These are phyloP conservation scores for Lonchura striata DNA, from an alignment of 2,113 vertebrate species.

Conservation along the genomic window DNA sequence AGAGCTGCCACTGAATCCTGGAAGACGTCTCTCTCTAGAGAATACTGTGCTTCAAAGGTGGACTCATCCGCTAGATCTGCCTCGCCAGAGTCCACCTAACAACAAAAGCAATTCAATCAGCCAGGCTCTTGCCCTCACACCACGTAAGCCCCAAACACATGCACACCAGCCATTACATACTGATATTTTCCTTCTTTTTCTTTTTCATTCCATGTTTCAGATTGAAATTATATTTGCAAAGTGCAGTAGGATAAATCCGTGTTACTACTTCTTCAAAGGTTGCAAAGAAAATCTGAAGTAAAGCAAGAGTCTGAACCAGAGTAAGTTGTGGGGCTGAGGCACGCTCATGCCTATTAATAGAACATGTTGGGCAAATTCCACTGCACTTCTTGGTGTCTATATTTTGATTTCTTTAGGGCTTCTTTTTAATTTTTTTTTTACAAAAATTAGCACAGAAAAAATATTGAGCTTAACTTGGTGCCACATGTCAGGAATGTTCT, in stretches of 20 bases:
- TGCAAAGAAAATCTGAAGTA: neutral
- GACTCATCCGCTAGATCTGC: slow-evolving; percentile 81
- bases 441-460: neutral
- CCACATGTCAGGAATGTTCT: neutral
- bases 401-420: neutral
- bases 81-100: slow-evolving; percentile 86
- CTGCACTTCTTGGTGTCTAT: neutral
- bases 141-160: neutral
- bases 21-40: slow-evolving; percentile 77
- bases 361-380: neutral
- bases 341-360: neutral
- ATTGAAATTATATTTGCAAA: neutral
- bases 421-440: neutral
- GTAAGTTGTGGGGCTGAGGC: neutral
- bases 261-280: neutral
- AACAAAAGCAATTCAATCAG: slow-evolving; percentile 53
- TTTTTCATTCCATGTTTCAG: neutral
- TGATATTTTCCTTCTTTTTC: neutral
- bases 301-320: neutral
- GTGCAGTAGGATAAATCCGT: neutral
- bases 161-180: neutral
- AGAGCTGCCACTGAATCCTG: slow-evolving; percentile 82
- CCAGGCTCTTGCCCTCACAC: neutral
- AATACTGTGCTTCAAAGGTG: slow-evolving; percentile 74
- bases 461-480: neutral